Base-by-base conservation (phyloP, 2,113 vertebrate species). In the Cynoglossus semilaevis region DNA sequence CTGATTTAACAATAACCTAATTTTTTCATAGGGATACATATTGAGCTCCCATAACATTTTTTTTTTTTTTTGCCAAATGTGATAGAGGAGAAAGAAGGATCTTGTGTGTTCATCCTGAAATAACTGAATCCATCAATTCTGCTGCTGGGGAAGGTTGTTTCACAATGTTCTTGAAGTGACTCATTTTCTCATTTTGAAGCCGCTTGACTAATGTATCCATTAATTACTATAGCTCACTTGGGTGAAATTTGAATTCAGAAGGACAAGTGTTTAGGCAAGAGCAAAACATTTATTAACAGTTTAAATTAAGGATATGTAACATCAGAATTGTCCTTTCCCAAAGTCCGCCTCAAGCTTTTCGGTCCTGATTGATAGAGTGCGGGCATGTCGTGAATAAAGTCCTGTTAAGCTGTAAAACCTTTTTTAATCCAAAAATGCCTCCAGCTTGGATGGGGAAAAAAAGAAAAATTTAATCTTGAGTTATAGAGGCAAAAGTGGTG, bases 181-280 rank as follows among this genome's bases (percentile, higher is more conserved):
- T 76, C 57, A 29, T 67, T 76, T 58, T 63, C 53, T 67, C 29
- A 53, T 74, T 77, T 78, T 53, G 77, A 85, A 82, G 68, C 49
- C 17, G 59, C 78, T 77, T 67, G 60, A 83, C 70, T 77, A 83
- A 86, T 83, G 76, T 51, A 77, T 79, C 62, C 67, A 63, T 77
- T 84, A 82, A 81, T 85, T 84, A 65, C 62, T 63, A 16, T 60
- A 70, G 53, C 63, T 74, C 80, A 68, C 66, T 53, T 29, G 67
- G 63, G 72, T 82, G 74, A 78, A 58, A 70, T 81, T 83, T 66
- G 72, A 66, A 71, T 63, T 58, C 47, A 51, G 9, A 44, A 72
- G 74, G 70, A 82, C 61, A 74, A 34, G 35, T 74, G 56, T 77
- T 80, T 54, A 51, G 43, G 42, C 55, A 14, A 67, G 53, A 79